Conservation (phyloP, 2,113 vertebrate species). For the Phoxinus phoxinus region DNA sequence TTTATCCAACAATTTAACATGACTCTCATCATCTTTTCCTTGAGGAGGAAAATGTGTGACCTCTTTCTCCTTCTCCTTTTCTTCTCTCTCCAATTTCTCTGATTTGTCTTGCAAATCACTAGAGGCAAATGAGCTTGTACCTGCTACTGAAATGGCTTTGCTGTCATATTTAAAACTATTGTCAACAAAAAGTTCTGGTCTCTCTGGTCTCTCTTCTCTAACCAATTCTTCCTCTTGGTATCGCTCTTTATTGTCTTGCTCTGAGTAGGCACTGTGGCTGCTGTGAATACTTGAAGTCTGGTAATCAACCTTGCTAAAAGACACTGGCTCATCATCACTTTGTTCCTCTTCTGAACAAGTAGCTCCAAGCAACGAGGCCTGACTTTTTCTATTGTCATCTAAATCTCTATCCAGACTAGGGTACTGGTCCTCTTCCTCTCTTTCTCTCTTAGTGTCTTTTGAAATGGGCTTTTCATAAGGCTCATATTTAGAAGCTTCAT, state of each 20-base stretch:
- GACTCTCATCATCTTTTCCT: slow-evolving; percentile 20
- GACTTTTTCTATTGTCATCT: slow-evolving; percentile 72
- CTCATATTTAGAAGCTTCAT: slow-evolving; percentile 73
- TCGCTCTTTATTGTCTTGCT: slow-evolving; percentile 66
- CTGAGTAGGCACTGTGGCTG: slow-evolving; percentile 64
- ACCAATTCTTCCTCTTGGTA: slow-evolving; percentile 75
- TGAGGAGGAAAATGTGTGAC: slow-evolving; percentile 12
- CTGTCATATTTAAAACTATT: slow-evolving; percentile 83
- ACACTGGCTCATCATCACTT: slow-evolving; percentile 71
- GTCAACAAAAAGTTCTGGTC: slow-evolving; percentile 80
- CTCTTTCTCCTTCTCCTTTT: slow-evolving; percentile 55
- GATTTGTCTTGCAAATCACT: slow-evolving; percentile 72
- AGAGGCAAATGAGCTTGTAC: slow-evolving; percentile 61
- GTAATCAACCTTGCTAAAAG: slow-evolving; percentile 69
- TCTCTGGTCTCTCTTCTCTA: slow-evolving; percentile 82
- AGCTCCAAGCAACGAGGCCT: slow-evolving; percentile 61
- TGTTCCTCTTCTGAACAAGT: slow-evolving; percentile 68
- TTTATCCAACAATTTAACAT: slow-evolving; percentile 33
- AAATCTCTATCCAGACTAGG: slow-evolving; percentile 62
- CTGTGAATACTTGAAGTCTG: slow-evolving; percentile 65
- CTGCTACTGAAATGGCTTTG: slow-evolving; percentile 67
- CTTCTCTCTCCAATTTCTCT: slow-evolving; percentile 72
- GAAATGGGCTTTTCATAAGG: slow-evolving; percentile 75
- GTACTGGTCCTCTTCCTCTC: slow-evolving; percentile 59
- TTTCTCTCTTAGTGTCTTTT: slow-evolving; percentile 61